phyloP scores from a whole-genome alignment of 2,888 invertebrate genomes.

The Lapara coniferarum region DNA sequence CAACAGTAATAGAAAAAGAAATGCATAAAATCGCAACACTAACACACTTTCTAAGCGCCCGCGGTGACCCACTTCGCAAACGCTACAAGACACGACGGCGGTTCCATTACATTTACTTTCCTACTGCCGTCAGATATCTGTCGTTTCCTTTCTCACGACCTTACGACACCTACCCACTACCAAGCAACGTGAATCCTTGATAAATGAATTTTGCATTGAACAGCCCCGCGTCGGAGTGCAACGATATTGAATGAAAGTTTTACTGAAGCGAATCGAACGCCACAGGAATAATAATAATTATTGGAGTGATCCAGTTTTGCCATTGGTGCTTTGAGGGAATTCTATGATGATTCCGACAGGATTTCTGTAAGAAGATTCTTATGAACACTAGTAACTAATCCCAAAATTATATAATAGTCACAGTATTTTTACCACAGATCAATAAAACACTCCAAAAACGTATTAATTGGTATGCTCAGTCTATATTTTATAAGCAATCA shows the following conservation, averaged over 20 bases:
- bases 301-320: slow-evolving; percentile 21
- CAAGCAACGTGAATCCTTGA: slow-evolving; percentile 47
- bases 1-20: slow-evolving; percentile 9
- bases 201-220: slow-evolving; percentile 60
- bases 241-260: slow-evolving; percentile 51
- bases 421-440: too few relatives aligned
- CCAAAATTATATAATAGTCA: too few relatives aligned
- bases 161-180: slow-evolving; percentile 53
- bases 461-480: too few relatives aligned
- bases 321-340: neutral
- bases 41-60: slow-evolving; percentile 20
- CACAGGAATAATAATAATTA: slow-evolving; percentile 34
- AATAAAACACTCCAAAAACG: too few relatives aligned
- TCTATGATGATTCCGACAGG: neutral
- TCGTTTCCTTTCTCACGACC: slow-evolving; percentile 44
- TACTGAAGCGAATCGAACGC: slow-evolving; percentile 48
- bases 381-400: neutral
- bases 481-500: neutral
- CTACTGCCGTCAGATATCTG: neutral
- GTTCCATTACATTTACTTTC: slow-evolving; percentile 12
- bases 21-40: slow-evolving; percentile 17
- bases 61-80: slow-evolving; percentile 21
- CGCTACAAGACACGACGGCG: slow-evolving; percentile 14
- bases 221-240: slow-evolving; percentile 33
- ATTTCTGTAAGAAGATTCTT: neutral